phyloP scores from a whole-genome alignment of 2,888 invertebrate genomes.

The Punctoribates punctum region DNA sequence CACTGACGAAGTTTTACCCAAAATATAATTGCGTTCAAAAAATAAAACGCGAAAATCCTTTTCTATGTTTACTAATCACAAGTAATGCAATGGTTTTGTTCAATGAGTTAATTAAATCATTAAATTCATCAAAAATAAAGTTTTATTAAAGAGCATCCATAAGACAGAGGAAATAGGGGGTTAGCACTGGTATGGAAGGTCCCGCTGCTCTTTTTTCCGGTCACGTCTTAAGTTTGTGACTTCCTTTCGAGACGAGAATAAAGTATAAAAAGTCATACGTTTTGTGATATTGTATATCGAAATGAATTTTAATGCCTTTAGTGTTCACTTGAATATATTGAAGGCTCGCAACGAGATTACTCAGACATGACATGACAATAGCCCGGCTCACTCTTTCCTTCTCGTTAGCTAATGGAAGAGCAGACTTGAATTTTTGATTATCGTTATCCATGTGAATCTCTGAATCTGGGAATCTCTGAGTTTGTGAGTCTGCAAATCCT shows the following conservation, averaged over 20 bases:
- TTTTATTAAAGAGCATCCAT: neutral
- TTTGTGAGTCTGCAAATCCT: neutral
- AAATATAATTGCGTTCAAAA: no score
- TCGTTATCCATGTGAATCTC: slow-evolving; percentile 23
- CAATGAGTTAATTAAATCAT: no score
- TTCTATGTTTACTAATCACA: no score
- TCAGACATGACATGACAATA: slow-evolving; percentile 26
- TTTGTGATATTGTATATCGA: neutral
- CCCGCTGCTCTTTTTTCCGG: slow-evolving; percentile 24
- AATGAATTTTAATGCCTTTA: neutral
- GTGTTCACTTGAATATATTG: neutral
- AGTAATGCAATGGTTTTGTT: no score
- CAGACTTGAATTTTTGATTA: neutral
- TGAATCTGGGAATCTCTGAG: neutral
- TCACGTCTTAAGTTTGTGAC: slow-evolving; percentile 20
- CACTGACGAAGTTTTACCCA: neutral
- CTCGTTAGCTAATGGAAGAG: neutral
- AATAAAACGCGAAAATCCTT: no score
- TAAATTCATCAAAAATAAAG: neutral
- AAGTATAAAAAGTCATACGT: neutral
- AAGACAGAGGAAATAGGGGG: neutral
- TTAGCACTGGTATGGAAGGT: neutral
- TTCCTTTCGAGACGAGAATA: slow-evolving; percentile 18
- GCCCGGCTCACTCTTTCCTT: neutral
- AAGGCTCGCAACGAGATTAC: neutral